A percentile compares a stretch with the other conserved stretches of the same genome.
These are phyloP conservation scores for Potorous gilbertii DNA, from an alignment of 2,797 vertebrate genomes.

Conservation along the genomic window DNA sequence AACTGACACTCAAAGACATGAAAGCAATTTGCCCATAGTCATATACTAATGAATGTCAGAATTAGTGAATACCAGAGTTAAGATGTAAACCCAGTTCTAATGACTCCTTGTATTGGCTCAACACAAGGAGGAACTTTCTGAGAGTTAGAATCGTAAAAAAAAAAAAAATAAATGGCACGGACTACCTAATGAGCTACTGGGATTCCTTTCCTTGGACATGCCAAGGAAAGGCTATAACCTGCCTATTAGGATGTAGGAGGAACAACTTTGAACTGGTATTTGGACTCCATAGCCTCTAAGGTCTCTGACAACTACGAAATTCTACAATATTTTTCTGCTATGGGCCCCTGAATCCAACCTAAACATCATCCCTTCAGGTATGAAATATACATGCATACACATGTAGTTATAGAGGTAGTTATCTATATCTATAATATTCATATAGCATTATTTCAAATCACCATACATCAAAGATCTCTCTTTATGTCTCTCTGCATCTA, in stretches of 20 bases:
- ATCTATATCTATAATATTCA: background rate
- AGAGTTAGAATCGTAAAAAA: background rate
- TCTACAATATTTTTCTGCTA: background rate
- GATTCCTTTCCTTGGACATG: background rate
- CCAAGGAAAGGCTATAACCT: background rate
- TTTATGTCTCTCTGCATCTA: too few relatives aligned
- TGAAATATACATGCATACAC: background rate
- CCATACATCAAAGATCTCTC: background rate
- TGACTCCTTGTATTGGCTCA: background rate
- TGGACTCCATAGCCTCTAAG: background rate
- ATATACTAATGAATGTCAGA: background rate
- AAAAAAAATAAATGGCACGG: background rate
- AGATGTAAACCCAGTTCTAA: background rate
- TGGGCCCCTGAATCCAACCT: background rate
- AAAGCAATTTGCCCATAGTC: background rate
- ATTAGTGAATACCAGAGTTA: background rate
- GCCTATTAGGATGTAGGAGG: background rate
- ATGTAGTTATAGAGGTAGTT: background rate
- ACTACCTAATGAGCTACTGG: background rate
- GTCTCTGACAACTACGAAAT: background rate
- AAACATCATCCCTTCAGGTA: background rate
- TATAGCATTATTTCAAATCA: slow-evolving; percentile 34
- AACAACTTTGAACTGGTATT: background rate
- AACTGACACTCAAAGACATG: background rate
- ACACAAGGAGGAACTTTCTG: background rate